These are phyloP conservation scores for Andrena fulva DNA, from an alignment of 2,888 invertebrate genomes.

Conservation along the genomic window DNA sequence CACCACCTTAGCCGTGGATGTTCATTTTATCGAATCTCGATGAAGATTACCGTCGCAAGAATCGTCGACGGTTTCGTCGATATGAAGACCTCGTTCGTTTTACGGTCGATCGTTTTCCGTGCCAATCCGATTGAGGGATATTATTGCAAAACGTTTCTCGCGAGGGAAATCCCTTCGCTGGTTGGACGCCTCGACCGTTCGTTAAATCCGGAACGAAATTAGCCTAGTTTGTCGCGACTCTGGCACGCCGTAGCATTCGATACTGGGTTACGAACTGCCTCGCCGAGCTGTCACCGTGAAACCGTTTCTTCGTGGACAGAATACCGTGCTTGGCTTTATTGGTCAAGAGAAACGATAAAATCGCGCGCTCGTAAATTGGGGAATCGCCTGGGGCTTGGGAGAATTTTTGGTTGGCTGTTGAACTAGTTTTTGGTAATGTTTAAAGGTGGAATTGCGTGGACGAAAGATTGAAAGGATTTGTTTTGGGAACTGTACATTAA, in stretches of 20 bases:
- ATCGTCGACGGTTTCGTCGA: conserved; percentile 22
- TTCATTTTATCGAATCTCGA: conserved; percentile 30
- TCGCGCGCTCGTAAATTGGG: background rate
- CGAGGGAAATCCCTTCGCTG: conserved; percentile 16
- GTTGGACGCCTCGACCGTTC: conserved; percentile 13
- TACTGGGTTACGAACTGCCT: background rate
- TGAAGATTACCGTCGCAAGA: conserved; percentile 21
- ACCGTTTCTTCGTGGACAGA: background rate
- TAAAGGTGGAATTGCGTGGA: too few relatives aligned
- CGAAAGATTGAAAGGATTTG: too few relatives aligned
- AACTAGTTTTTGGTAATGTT: background rate
- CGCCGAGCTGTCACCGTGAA: background rate
- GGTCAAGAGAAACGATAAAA: background rate
- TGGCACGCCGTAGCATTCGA: conserved; percentile 3
- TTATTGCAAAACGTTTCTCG: conserved; percentile 36
- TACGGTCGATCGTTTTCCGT: conserved; percentile 41
- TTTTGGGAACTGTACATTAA: too few relatives aligned
- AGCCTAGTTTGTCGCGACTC: conserved; percentile 49
- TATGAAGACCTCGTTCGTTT: conserved; percentile 46
- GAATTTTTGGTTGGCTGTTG: background rate
- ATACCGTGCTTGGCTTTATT: background rate
- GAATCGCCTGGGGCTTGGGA: background rate
- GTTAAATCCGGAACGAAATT: conserved; percentile 58
- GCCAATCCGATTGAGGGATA: conserved; percentile 40
- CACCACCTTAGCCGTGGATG: background rate